Evolutionary conservation across 2,113 vertebrate species (phyloP), one percentile per base, ranked within the genome.

Genomic region (Glaucidium brasilianum): DNA sequence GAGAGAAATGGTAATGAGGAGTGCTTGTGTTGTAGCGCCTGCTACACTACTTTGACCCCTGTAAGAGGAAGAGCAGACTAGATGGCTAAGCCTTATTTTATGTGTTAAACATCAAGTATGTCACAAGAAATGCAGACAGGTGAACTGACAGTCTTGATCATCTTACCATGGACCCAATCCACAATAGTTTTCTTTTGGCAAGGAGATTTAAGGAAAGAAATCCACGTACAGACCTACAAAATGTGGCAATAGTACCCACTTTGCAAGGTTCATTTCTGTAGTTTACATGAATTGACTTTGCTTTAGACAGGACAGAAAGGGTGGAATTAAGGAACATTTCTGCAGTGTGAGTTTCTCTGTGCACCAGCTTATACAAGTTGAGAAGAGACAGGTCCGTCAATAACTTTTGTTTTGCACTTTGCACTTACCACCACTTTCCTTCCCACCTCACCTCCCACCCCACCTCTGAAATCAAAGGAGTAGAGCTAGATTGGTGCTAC

Each of bases 31-130:
- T 66, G 9, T 21, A 49, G 30, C 30, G n/a, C 35, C 23, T 12
- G 18, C 74, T 56, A 22, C 41, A 23, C 12, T 43, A 35, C 11
- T 58, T 55, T 49, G 35, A 12, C 12, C 13, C 17, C 37, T 25
- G 11, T 32, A 55, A n/a, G 34, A 34, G 32, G 30, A 50, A 74
- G 20, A 58, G 41, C 56, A 59, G 69, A 35, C 22, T 17, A 73
- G 29, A n/a, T 63, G 19, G 8, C 25, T 50, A 39, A 80, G 19
- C 19, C 50, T 56, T 34, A 47, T 35, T 85, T 85, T 43, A 29
- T 1, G 0, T 0, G 0, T 20, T 66, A 52, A 69, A n/a, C 15
- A 37, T n/a, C 23, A 52, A 35, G 12, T 29, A 8, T 52, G 18
- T 35, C 17, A 53, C 56, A 56, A 88, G 55, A 88, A 90, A 47